phyloP scores from a whole-genome alignment of 2,797 vertebrate genomes.

The Hyperoplus lanceolatus region DNA sequence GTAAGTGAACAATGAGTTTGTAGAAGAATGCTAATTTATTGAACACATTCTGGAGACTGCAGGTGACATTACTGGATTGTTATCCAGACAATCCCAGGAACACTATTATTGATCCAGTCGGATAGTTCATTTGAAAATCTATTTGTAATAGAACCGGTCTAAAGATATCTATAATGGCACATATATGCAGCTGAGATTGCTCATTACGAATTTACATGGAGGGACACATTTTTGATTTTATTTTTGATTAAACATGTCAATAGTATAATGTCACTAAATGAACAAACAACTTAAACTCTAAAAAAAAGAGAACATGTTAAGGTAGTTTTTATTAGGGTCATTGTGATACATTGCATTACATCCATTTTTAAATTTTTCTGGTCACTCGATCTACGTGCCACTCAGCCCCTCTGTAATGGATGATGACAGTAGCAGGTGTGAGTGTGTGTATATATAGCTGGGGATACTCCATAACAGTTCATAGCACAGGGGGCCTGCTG shows the following conservation, averaged over 20 bases:
- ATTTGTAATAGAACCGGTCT: neutral
- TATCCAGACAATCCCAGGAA: neutral
- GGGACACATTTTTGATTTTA: neutral
- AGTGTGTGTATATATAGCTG: slow-evolving; percentile 60
- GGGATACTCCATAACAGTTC: slow-evolving; percentile 40
- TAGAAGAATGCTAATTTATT: neutral
- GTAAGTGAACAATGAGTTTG: neutral
- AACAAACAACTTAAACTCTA: too few relatives aligned
- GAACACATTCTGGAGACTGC: neutral
- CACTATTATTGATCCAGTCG: neutral
- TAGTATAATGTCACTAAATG: too few relatives aligned
- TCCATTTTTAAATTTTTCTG: slow-evolving; percentile 22
- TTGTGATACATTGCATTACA: neutral
- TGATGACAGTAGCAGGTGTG: slow-evolving; percentile 60
- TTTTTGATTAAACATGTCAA: neutral
- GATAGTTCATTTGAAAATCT: neutral
- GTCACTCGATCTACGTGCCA: neutral
- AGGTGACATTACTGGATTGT: neutral
- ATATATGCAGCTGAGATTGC: neutral
- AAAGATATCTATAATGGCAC: neutral
- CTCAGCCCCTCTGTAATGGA: slow-evolving; percentile 23
- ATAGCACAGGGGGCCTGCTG: neutral
- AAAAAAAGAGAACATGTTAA: neutral
- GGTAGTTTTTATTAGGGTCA: neutral
- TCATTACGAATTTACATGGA: slow-evolving; percentile 25